Conservation (phyloP, 1,140 invertebrate genomes). For the Tetramorium simillimum region DNA sequence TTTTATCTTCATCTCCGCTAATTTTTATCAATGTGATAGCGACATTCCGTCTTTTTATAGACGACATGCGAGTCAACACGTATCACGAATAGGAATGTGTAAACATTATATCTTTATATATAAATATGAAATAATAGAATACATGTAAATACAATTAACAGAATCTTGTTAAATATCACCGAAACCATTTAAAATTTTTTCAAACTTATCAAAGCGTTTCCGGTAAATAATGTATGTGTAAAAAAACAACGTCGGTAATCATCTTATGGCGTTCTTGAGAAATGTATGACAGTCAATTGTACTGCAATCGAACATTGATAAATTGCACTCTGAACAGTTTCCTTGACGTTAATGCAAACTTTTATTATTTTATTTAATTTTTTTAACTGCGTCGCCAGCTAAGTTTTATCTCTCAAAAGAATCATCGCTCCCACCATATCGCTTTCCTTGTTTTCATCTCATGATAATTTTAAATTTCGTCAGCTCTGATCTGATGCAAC, state of each 20-base stretch:
- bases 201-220: no score
- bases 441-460: slow-evolving; percentile 4
- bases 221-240: no score
- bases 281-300: not conserved
- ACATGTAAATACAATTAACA: no score
- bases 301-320: not conserved
- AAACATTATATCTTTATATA: not conserved
- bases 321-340: not conserved
- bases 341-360: not conserved
- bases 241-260: not conserved
- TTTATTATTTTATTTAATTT: slow-evolving; percentile 3
- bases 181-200: not conserved
- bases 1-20: not conserved
- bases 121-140: not conserved
- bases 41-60: not conserved
- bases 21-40: not conserved
- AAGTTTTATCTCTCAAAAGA: slow-evolving; percentile 1
- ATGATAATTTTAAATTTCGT: slow-evolving; percentile 63
- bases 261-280: not conserved
- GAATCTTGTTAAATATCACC: not conserved
- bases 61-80: not conserved
- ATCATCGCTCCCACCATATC: not conserved
- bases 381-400: not conserved
- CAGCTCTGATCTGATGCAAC: slow-evolving; percentile 66
- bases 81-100: not conserved